These are phyloP conservation scores for Hylaeus volcanicus DNA, from an alignment of 1,140 invertebrate genomes.

Conservation along the genomic window DNA sequence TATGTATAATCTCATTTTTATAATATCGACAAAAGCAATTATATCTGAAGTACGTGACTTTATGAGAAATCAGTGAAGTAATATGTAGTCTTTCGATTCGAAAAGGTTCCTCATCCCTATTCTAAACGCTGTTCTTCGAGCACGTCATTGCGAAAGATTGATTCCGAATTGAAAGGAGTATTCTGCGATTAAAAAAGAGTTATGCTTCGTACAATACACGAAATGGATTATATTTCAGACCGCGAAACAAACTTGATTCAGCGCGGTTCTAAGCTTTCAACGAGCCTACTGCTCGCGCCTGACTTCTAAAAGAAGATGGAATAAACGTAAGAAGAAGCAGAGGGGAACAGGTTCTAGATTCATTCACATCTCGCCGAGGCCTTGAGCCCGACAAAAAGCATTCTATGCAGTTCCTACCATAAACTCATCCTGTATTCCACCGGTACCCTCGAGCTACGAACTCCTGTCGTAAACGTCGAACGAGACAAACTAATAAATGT, in stretches of 20 bases:
- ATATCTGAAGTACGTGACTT: too few species aligned
- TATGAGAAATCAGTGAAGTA: too few species aligned
- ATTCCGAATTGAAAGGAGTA: background rate
- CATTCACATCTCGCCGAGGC: slow-evolving; percentile 70
- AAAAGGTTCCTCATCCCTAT: too few species aligned
- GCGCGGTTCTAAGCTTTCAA: slow-evolving; percentile 49
- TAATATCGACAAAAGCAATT: too few species aligned
- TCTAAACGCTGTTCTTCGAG: too few species aligned
- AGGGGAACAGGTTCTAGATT: slow-evolving; percentile 73
- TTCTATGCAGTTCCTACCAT: slow-evolving; percentile 59
- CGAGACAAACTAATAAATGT: slow-evolving; percentile 39
- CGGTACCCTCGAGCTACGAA: slow-evolving; percentile 2
- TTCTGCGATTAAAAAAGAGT: background rate
- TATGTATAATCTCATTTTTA: too few species aligned
- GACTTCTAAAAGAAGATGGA: slow-evolving; percentile 61
- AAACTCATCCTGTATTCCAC: slow-evolving; percentile 50
- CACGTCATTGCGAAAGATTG: too few species aligned
- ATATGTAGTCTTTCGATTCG: too few species aligned
- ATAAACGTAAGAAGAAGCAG: slow-evolving; percentile 58
- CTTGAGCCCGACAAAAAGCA: slow-evolving; percentile 68
- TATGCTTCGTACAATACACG: background rate
- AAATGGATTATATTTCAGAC: slow-evolving; percentile 32
- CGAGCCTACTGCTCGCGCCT: slow-evolving; percentile 48
- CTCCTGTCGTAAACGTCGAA: slow-evolving; percentile 39
- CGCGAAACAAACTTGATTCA: slow-evolving; percentile 37